phyloP scores from a whole-genome alignment of 2,888 invertebrate species.

The Epirrita christyi region DNA sequence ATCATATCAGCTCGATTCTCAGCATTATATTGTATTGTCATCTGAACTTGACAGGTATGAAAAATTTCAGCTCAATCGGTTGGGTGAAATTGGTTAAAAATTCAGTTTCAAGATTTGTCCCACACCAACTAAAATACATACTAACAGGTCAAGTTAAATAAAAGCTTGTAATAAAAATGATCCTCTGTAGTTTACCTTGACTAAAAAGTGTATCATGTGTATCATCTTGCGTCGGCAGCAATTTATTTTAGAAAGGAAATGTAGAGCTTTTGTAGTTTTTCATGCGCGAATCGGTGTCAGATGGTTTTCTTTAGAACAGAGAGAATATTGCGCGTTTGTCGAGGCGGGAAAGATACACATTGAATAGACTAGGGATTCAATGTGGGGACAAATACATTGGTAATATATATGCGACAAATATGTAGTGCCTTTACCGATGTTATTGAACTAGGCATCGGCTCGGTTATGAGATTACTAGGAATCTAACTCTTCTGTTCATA shows the following conservation, averaged over 20 bases:
- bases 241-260: not conserved
- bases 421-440: conserved; percentile 20
- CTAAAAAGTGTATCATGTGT: too few species aligned
- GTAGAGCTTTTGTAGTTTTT: conserved; percentile 1
- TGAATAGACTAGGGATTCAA: conserved; percentile 45
- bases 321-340: conserved; percentile 41
- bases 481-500: conserved; percentile 2
- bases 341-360: conserved; percentile 39
- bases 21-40: too few species aligned
- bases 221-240: not conserved
- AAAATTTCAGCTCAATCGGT: too few species aligned
- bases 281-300: conserved; percentile 8
- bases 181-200: too few species aligned
- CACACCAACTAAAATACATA: too few species aligned
- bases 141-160: too few species aligned
- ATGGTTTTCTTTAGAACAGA: conserved; percentile 40
- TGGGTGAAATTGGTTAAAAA: too few species aligned
- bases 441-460: conserved; percentile 5
- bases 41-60: too few species aligned
- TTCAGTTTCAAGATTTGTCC: too few species aligned
- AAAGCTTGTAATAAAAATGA: too few species aligned
- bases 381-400: conserved; percentile 27
- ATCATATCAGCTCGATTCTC: too few species aligned
- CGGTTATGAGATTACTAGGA: not conserved
- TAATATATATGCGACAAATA: conserved; percentile 29